phyloP scores from a whole-genome alignment of 2,113 vertebrate species.

The Hyperopisus bebe region DNA sequence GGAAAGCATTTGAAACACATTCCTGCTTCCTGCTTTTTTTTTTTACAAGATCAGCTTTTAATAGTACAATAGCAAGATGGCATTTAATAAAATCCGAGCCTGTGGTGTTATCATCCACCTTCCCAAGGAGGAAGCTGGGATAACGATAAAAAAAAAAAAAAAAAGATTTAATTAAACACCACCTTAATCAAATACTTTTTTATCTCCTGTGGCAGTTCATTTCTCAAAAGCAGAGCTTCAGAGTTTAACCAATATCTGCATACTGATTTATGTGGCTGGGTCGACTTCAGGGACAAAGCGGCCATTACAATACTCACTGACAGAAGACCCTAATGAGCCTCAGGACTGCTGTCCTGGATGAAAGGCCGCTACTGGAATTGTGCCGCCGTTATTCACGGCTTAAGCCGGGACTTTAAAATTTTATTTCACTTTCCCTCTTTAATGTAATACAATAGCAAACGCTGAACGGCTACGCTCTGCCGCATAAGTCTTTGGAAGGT shows the following conservation, averaged over 20 bases:
- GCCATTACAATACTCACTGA: background rate
- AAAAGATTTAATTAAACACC: background rate
- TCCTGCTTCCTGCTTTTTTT: slow-evolving; percentile 13
- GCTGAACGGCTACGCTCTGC: background rate
- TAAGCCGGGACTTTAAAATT: background rate
- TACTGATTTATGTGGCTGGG: background rate
- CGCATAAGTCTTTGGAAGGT: background rate
- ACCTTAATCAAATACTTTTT: slow-evolving; percentile 4
- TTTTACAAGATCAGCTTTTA: slow-evolving; percentile 48
- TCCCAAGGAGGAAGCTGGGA: background rate
- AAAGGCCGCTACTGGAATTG: background rate
- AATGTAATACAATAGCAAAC: background rate
- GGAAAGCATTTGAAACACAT: slow-evolving; percentile 10
- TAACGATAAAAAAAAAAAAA: background rate
- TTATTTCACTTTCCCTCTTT: background rate
- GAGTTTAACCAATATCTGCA: background rate
- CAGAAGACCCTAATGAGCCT: background rate
- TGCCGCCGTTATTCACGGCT: background rate
- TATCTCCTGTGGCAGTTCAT: background rate
- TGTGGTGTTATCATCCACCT: slow-evolving; percentile 16
- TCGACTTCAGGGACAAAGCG: background rate
- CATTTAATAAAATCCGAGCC: slow-evolving; percentile 48
- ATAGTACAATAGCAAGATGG: slow-evolving; percentile 50
- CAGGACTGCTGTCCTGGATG: background rate
- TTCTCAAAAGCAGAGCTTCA: background rate